Evolutionary conservation across 2,113 vertebrate species (phyloP), one percentile per base, ranked within the genome.

Genomic region (Danionella cerebrum): DNA sequence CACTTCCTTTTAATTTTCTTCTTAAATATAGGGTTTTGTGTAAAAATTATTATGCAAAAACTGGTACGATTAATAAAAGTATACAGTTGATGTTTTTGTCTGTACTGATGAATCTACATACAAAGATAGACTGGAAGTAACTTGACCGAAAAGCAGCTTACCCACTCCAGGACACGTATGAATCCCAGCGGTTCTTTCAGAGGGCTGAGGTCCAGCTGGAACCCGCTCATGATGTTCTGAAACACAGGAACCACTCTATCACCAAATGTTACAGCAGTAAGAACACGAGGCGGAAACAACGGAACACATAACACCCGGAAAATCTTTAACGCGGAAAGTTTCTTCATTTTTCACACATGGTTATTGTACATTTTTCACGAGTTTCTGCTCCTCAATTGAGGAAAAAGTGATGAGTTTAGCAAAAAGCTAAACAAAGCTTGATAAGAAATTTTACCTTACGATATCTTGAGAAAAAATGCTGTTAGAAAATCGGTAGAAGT

Each of bases 161-260:
- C 94, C 95, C 91, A 96, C 84, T 96, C 88, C 45, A 98, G 84
- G 59, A 93, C 75, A 74, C 95, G 93, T 67, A 96, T 91, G 74
- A 96, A 96, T 3, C 93, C 93, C 75, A 98, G 70, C 1, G 94
- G 94, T 72, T 96, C 95, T 73, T 90, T 93, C 74, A 98, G 78
- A 12, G 90, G 89, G 24, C 81, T 82, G 73, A 93, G 82, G 70
- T 91, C 91, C 39, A 95, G 72, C 33, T 69, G 84, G 59, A 87
- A 86, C 1, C 73, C 77, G 50, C 73, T 70, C 65, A 85, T 65
- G n/a, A 79, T 79, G 78, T 84, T 87, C 89, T 89, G 67, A 1
- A 38, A 50, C 18, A 45, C 13, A 60, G 60, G 39, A 11, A 36
- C 4, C 25, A 25, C n/a, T n/a, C n/a, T n/a, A n/a, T n/a, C n/a